Evolutionary conservation across 1,140 invertebrate species (phyloP).

Genomic region (Drosophila pruinosa): DNA sequence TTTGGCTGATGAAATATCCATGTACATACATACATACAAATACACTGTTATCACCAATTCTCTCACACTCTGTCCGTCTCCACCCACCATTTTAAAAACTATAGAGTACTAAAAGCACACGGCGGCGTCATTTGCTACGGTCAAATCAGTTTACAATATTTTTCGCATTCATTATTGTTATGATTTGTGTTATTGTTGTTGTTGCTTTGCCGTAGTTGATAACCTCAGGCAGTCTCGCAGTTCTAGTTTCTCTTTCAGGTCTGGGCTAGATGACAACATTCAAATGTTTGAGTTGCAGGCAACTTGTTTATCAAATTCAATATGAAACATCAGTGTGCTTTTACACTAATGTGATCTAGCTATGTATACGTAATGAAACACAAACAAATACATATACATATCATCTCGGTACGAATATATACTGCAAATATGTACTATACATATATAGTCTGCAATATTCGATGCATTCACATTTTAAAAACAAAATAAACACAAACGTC

Average conservation of each 20-base stretch:
- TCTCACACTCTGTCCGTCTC: not conserved
- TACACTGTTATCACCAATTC: not conserved
- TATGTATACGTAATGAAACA: not conserved
- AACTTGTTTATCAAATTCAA: conserved; percentile 54
- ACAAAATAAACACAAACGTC: conserved; percentile 62
- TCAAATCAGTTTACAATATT: conserved; percentile 53
- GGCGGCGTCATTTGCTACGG: conserved; percentile 46
- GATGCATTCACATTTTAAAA: conserved; percentile 47
- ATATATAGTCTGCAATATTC: conserved; percentile 11
- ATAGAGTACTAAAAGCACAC: not conserved
- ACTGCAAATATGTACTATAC: conserved; percentile 6
- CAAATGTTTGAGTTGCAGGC: conserved; percentile 16
- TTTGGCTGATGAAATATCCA: conserved; percentile 21
- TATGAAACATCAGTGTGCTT: conserved; percentile 23
- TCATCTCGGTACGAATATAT: not conserved
- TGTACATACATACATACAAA: conserved; percentile 1
- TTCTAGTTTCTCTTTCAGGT: conserved; percentile 22
- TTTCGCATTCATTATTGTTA: conserved; percentile 37
- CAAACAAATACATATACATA: not conserved
- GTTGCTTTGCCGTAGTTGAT: conserved; percentile 45
- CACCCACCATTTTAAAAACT: conserved; percentile 2
- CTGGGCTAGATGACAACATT: conserved; percentile 54
- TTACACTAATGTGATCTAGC: conserved; percentile 46
- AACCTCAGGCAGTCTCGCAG: conserved; percentile 46
- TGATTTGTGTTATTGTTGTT: conserved; percentile 55